Conservation (phyloP, 2,888 invertebrate species). For the Matsumyia berberina region DNA sequence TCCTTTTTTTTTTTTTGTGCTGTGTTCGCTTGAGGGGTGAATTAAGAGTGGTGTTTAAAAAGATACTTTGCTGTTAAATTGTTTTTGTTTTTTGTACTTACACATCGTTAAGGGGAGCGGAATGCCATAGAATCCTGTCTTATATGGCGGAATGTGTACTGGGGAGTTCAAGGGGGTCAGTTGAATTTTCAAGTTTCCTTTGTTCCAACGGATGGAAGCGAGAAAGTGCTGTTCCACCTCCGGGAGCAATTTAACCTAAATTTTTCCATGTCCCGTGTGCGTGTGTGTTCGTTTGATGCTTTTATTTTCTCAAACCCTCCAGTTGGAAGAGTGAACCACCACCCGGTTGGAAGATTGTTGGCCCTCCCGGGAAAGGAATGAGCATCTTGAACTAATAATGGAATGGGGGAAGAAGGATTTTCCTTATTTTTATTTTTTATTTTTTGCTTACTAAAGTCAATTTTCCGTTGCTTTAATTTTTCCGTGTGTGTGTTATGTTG, state of each 20-base stretch:
- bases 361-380: conserved; percentile 27
- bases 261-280: conserved; percentile 28
- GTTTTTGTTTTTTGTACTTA: conserved; percentile 23
- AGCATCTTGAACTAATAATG: conserved; percentile 66
- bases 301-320: conserved; percentile 5
- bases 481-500: too few relatives aligned
- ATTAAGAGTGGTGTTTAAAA: conserved; percentile 52
- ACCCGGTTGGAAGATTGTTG: conserved; percentile 1
- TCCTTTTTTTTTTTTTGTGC: conserved; percentile 10
- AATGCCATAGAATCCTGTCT: conserved; percentile 21
- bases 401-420: conserved; percentile 22
- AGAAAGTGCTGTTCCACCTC: conserved; percentile 55
- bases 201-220: conserved; percentile 33
- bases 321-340: conserved; percentile 13
- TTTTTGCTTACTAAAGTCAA: conserved; percentile 52
- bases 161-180: conserved; percentile 51
- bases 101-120: conserved; percentile 42
- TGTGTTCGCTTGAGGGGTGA: conserved; percentile 49
- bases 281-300: conserved; percentile 33
- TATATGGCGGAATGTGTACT: conserved; percentile 10
- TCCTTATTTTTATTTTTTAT: conserved; percentile 17
- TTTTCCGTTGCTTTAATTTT: conserved; percentile 49
- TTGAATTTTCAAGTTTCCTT: conserved; percentile 51
- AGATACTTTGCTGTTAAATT: conserved; percentile 60
- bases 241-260: conserved; percentile 74